Evolutionary conservation across 2,888 invertebrate species (phyloP).

Genomic region (Sphecodes monilicornis): DNA sequence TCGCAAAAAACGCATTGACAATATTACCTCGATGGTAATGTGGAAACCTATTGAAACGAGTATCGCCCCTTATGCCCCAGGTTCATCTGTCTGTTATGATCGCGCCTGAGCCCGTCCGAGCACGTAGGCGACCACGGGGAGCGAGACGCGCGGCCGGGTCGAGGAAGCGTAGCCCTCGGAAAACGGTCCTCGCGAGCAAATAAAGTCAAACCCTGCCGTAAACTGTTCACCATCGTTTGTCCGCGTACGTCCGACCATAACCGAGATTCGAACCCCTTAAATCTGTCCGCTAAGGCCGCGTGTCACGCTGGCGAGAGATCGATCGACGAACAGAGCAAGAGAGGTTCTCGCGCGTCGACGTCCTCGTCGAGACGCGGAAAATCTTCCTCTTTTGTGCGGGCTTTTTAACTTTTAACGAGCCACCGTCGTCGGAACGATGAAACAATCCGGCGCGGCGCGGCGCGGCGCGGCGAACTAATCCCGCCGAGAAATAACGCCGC

Average conservation of each 20-base stretch:
- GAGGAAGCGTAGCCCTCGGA: too few species aligned
- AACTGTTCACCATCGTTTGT: background rate
- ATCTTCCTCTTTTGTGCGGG: slow-evolving; percentile 5
- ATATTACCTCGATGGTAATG: too few species aligned
- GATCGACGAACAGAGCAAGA: background rate
- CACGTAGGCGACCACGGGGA: too few species aligned
- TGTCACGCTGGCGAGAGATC: background rate
- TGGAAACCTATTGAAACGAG: too few species aligned
- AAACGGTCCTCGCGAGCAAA: too few species aligned
- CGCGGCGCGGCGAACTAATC: background rate
- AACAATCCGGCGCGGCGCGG: slow-evolving; percentile 1
- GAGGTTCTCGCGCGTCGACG: background rate
- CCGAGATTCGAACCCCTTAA: background rate
- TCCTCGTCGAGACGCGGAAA: background rate
- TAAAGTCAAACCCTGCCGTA: too few species aligned
- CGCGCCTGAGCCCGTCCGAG: too few species aligned
- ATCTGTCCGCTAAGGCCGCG: background rate
- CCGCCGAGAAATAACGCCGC: slow-evolving; percentile 26
- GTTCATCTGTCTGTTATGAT: too few species aligned
- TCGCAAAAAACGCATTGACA: too few species aligned
- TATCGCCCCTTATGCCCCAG: too few species aligned
- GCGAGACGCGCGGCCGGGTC: too few species aligned
- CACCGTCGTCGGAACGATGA: background rate
- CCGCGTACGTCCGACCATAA: background rate
- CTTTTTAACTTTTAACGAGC: slow-evolving; percentile 28